Conservation (phyloP, 1,140 invertebrate genomes). For the Drosophila melanica region DNA sequence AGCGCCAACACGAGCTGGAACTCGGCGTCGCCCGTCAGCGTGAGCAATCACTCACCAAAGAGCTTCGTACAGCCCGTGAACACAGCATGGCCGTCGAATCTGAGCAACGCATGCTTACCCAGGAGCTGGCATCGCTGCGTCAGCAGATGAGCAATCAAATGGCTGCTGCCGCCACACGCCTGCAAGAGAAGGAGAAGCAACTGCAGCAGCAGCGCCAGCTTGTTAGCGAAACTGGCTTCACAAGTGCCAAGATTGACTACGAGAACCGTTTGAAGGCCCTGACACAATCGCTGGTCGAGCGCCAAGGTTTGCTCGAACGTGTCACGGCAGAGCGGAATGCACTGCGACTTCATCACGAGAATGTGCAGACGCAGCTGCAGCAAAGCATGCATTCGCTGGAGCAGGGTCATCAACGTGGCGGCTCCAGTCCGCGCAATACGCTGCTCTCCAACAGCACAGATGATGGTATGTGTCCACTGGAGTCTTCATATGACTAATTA, state of each 20-base stretch:
- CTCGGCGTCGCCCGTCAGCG: slow-evolving; percentile 44
- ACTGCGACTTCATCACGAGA: slow-evolving; percentile 90
- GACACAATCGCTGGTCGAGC: slow-evolving; percentile 92
- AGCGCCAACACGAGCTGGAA: slow-evolving; percentile 55
- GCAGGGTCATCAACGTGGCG: slow-evolving; percentile 55
- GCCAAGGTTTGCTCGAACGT: slow-evolving; percentile 91
- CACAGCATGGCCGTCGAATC: slow-evolving; percentile 56
- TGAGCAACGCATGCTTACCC: slow-evolving; percentile 68
- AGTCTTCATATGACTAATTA: background rate
- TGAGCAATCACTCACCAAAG: slow-evolving; percentile 59
- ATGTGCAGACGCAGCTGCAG: slow-evolving; percentile 87
- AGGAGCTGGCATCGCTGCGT: slow-evolving; percentile 76
- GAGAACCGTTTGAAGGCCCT: slow-evolving; percentile 89
- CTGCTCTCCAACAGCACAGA: slow-evolving; percentile 88
- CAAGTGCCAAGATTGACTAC: slow-evolving; percentile 85
- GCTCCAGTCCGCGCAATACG: slow-evolving; percentile 54
- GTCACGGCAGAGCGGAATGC: slow-evolving; percentile 92
- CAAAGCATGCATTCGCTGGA: slow-evolving; percentile 54
- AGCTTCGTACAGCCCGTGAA: slow-evolving; percentile 57
- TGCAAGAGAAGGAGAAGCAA: slow-evolving; percentile 77
- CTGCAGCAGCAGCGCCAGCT: slow-evolving; percentile 62
- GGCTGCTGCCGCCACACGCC: slow-evolving; percentile 65
- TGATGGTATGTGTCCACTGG: slow-evolving; percentile 84
- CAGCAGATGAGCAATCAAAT: slow-evolving; percentile 81
- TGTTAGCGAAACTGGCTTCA: slow-evolving; percentile 48